Evolutionary conservation across 2,797 vertebrate genomes (phyloP), one percentile per base, ranked within the genome.

Genomic region (Meriones psammophilus): DNA sequence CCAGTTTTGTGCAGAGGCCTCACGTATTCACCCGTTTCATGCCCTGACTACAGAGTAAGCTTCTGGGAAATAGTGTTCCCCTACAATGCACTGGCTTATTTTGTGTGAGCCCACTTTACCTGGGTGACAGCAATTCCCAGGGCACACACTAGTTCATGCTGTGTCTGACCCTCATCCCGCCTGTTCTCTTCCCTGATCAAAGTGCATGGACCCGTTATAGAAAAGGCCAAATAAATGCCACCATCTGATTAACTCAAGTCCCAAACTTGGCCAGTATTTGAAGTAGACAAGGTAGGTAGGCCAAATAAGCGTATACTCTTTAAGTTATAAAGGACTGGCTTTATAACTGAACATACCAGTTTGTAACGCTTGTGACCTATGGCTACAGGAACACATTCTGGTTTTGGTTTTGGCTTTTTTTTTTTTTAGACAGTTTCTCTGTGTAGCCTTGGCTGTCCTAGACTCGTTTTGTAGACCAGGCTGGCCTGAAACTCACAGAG

Each of bases 201-300:
- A 94, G 3, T 46, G 17, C 8, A 73, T 30, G 54, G 20, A 42
- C 33, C n/a, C 17, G 13, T 14, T 28, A 42, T 13, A 50, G 39
- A 62, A 91, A 96, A 85, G 7, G 12, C 71, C 73, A 91, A 94
- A 76, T 56, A 91, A 80, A 85, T 9, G 60, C 22, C 26, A 64
- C 4, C 78, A 73, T 58, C 33, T 85, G 78, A 91, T 22, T 58
- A 58, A 88, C 54, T 91, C 66, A 46, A 4, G 88, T 74, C 42
- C 42, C 77, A 28, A 46, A n/a, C 18, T 84, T 80, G 81, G 28
- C 33, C 77, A 69, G 14, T 39, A 36, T 81, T 28, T 81, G 56
- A 95, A 58, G 17, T 0, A 90, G 54, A 60, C 3, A 69, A 14
- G 80, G 62, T 12, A 64, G 14, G 58, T 15, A 69, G 5, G 18